These are phyloP conservation scores for Myrmecophaga tridactyla DNA, from an alignment of 2,113 vertebrate genomes.

Conservation along the genomic window DNA sequence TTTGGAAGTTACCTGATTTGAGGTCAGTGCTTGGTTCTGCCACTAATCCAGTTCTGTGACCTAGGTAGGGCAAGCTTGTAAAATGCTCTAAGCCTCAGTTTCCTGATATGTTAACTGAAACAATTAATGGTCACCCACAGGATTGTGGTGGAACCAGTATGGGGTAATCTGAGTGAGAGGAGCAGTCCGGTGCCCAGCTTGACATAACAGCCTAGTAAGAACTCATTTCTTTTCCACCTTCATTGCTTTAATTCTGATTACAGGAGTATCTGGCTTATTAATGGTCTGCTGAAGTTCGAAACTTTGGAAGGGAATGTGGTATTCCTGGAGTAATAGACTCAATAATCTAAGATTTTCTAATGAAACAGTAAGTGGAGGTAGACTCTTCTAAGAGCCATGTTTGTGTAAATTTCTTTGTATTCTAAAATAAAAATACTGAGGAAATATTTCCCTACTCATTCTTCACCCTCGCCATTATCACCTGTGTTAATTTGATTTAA, in stretches of 20 bases:
- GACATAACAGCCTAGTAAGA: background rate
- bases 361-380: background rate
- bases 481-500: constrained; percentile 4
- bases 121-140: background rate
- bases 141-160: background rate
- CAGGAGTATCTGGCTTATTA: background rate
- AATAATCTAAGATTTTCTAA: background rate
- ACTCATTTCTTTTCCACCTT: background rate
- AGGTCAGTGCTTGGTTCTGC: background rate
- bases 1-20: background rate
- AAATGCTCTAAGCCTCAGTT: background rate
- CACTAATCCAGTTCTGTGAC: background rate
- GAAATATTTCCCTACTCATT: constrained; percentile 7
- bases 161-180: background rate
- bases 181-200: background rate
- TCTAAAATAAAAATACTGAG: background rate
- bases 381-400: background rate
- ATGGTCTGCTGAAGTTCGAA: background rate
- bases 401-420: background rate
- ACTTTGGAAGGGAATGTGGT: background rate
- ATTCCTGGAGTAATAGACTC: background rate
- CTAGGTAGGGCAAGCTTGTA: background rate
- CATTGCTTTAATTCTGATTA: background rate
- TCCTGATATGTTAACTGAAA: background rate
- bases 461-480: background rate